A percentile compares a stretch with the other conserved stretches of the same genome.
Evolutionary conservation across 2,888 invertebrate genomes (phyloP).

Genomic region (Ornithoptera priamus): DNA sequence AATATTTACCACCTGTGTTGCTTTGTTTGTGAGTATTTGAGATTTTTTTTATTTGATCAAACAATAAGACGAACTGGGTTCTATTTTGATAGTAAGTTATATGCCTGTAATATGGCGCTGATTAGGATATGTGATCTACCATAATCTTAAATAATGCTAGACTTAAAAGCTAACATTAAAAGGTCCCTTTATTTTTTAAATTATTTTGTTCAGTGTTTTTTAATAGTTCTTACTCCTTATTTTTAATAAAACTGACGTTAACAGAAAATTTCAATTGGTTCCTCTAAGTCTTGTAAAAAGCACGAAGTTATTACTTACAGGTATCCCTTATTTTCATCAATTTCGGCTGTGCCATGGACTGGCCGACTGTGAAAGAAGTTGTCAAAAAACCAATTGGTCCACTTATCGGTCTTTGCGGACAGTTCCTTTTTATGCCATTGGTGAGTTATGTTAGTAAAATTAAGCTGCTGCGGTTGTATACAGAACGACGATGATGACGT

Average conservation of each 20-base stretch:
- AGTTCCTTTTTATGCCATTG: constrained; percentile 92
- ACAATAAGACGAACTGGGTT: no score
- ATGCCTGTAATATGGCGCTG: no score
- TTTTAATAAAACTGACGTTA: background rate
- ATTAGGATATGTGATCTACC: no score
- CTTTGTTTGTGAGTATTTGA: constrained; percentile 79
- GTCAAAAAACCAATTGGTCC: constrained; percentile 88
- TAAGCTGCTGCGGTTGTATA: no score
- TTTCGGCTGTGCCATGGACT: constrained; percentile 93
- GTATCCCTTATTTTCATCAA: constrained; percentile 92
- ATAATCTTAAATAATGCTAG: no score
- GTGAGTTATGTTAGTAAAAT: constrained; percentile 66
- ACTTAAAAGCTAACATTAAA: no score
- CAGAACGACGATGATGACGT: no score
- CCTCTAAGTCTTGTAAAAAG: background rate
- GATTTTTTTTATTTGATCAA: background rate
- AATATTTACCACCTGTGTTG: constrained; percentile 87
- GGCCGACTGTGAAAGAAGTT: constrained; percentile 83
- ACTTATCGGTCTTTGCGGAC: constrained; percentile 87
- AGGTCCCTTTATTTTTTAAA: no score
- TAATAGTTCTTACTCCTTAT: no score
- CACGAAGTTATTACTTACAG: constrained; percentile 39
- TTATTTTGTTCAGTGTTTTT: no score
- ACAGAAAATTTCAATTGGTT: background rate
- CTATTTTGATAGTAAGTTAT: background rate